phyloP scores from a whole-genome alignment of 1,140 invertebrate species.

The Schlechtendalia chinensis region DNA sequence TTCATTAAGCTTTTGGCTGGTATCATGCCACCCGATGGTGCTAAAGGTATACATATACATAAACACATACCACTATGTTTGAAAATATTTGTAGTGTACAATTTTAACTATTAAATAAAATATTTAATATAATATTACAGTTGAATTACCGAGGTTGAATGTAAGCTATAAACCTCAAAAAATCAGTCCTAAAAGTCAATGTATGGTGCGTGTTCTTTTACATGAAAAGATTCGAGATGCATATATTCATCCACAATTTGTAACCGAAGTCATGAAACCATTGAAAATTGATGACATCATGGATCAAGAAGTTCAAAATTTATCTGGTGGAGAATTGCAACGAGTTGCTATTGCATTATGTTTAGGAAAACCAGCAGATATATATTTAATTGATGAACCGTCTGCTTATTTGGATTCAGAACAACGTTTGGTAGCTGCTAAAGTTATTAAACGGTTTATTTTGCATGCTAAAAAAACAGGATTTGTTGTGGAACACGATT shows the following conservation, averaged over 20 bases:
- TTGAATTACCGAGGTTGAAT: conserved; percentile 85
- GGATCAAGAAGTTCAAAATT: conserved; percentile 97
- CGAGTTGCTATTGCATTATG: conserved; percentile 93
- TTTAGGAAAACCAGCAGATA: conserved; percentile 97
- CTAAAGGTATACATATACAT: conserved; percentile 58
- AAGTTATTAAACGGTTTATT: conserved; percentile 98
- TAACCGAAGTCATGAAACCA: conserved; percentile 99
- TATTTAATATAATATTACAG: conserved; percentile 56
- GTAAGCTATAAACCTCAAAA: conserved; percentile 99
- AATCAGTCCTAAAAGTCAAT: conserved; percentile 94
- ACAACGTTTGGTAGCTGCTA: conserved; percentile 98
- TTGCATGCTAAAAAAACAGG: conserved; percentile 99
- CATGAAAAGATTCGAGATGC: conserved; percentile 97
- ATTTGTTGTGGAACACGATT: conserved; percentile 99
- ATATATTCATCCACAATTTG: conserved; percentile 95
- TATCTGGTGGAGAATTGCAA: conserved; percentile 99
- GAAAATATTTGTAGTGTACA: neutral
- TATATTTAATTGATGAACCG: conserved; percentile 98
- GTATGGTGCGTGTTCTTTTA: conserved; percentile 84
- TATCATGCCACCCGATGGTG: conserved; percentile 86
- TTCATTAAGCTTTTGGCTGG: conserved; percentile 98
- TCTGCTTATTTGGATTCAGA: conserved; percentile 99
- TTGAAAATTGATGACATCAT: conserved; percentile 97
- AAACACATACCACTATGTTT: no score
- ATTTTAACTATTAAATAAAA: neutral